phyloP scores from a whole-genome alignment of 2,113 vertebrate genomes.

The Semnornis frantzii region DNA sequence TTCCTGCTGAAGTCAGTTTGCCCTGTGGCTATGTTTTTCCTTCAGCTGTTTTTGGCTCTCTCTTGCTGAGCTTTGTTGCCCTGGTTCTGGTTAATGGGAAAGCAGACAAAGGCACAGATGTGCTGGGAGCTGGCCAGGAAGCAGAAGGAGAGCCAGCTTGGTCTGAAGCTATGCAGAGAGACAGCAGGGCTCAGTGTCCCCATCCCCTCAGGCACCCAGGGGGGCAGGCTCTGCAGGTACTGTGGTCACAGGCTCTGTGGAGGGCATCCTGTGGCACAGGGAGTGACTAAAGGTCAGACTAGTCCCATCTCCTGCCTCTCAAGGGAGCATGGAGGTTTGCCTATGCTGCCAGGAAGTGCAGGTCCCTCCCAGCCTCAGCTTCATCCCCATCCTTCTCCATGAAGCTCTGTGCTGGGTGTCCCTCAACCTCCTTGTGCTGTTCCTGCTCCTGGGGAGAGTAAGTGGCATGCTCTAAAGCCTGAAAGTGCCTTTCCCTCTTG shows the following conservation, averaged over 20 bases:
- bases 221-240: not conserved
- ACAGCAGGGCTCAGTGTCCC: not conserved
- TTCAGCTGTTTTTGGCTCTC: not conserved
- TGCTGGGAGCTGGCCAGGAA: not conserved
- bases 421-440: not conserved
- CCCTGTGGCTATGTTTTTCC: not conserved
- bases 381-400: not conserved
- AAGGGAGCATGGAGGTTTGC: fast-evolving
- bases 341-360: fast-evolving
- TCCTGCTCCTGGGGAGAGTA: not conserved
- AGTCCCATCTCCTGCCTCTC: fast-evolving
- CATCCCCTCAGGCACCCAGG: too few relatives aligned
- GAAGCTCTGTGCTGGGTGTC: fast-evolving
- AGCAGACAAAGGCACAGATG: not conserved
- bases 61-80: fast-evolving
- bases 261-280: too few relatives aligned
- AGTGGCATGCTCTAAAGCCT: not conserved
- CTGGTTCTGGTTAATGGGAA: not conserved
- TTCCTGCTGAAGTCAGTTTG: not conserved
- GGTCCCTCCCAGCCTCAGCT: not conserved
- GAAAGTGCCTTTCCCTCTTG: not conserved
- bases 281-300: fast-evolving
- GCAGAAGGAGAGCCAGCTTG: not conserved
- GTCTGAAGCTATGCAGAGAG: not conserved
- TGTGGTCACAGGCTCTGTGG: fast-evolving